Percentiles rank a stretch among this genome's conserved stretches.
phyloP scores from a whole-genome alignment of 2,113 vertebrate genomes.

The Nannobrachium achirus region DNA sequence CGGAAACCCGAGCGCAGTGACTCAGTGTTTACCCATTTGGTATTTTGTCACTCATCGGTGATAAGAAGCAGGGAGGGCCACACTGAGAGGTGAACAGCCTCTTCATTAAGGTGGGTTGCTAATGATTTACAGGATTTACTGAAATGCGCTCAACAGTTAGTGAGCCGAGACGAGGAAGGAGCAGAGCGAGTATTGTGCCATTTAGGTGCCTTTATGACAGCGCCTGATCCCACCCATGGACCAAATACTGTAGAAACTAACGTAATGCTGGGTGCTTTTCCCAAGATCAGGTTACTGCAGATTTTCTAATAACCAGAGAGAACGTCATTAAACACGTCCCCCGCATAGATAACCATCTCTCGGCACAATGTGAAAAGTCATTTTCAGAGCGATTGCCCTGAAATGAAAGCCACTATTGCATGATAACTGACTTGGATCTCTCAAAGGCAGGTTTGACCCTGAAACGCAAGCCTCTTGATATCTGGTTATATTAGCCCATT shows the following conservation, averaged over 20 bases:
- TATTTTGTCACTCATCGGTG: conserved; percentile 57
- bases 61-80: conserved; percentile 42
- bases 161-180: conserved; percentile 39
- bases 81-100: conserved; percentile 32
- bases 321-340: not conserved
- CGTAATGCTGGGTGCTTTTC: not conserved
- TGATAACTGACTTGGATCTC: conserved; percentile 37
- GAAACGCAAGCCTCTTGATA: conserved; percentile 54
- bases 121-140: conserved; percentile 70
- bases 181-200: conserved; percentile 26
- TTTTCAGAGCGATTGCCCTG: conserved; percentile 26
- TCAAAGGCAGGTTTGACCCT: conserved; percentile 22
- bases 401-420: conserved; percentile 15
- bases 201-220: conserved; percentile 15
- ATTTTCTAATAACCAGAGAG: not conserved
- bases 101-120: conserved; percentile 62
- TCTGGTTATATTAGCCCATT: conserved; percentile 63
- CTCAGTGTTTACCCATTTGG: conserved; percentile 70
- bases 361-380: conserved; percentile 20
- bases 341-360: conserved; percentile 16
- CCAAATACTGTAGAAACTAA: not conserved
- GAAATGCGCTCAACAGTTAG: conserved; percentile 45
- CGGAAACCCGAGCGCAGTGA: conserved; percentile 60
- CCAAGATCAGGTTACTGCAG: not conserved
- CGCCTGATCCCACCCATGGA: not conserved